phyloP scores from a whole-genome alignment of 2,113 vertebrate genomes.

The Clarias macrocephalus region DNA sequence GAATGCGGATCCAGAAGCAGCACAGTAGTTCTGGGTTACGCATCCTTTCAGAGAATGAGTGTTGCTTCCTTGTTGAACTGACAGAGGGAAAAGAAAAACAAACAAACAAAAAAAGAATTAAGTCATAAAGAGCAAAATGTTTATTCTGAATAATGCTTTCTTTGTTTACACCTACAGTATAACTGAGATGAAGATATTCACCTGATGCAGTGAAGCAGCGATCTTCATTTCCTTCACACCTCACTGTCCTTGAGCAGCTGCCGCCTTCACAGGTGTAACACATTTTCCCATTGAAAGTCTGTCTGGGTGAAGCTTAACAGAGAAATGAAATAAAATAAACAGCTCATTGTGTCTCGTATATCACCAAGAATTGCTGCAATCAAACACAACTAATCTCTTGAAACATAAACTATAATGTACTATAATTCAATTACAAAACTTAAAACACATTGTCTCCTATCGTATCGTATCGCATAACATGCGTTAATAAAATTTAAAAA shows the following conservation, averaged over 20 bases:
- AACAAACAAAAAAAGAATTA: not conserved
- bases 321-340: not conserved
- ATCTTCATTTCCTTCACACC: conserved; percentile 57
- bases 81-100: not conserved
- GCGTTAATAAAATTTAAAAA: too few relatives aligned
- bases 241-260: conserved; percentile 31
- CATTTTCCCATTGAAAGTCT: conserved; percentile 55
- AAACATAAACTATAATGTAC: too few relatives aligned
- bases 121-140: not conserved
- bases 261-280: conserved; percentile 53
- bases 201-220: conserved; percentile 37
- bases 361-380: too few relatives aligned
- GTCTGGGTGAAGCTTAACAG: not conserved
- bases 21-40: not conserved
- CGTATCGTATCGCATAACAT: too few relatives aligned
- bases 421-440: too few relatives aligned
- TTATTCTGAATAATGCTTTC: not conserved
- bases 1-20: not conserved
- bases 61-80: not conserved
- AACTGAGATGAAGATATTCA: not conserved
- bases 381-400: too few relatives aligned
- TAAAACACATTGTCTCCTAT: too few relatives aligned
- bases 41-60: not conserved
- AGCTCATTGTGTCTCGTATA: not conserved
- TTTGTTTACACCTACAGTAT: not conserved